Percentiles rank a stretch among this genome's conserved stretches.
Evolutionary conservation across 1,140 invertebrate species (phyloP).

Genomic region (Drosophila auraria): DNA sequence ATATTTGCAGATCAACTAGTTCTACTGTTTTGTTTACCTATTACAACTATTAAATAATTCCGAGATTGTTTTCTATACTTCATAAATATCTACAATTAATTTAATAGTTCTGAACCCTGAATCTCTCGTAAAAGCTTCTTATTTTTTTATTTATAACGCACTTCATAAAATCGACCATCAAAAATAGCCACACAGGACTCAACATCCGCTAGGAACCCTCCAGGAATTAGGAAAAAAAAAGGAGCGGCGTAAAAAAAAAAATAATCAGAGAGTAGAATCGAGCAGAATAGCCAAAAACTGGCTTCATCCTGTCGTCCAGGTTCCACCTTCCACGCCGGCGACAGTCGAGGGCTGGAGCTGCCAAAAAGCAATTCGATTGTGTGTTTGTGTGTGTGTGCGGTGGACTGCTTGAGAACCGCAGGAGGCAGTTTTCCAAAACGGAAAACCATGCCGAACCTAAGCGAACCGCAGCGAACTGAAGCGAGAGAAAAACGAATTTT

Average conservation of each 20-base stretch:
- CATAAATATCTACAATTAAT: background rate
- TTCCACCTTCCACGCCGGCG: constrained; percentile 18
- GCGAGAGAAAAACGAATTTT: constrained; percentile 69
- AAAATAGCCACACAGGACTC: constrained; percentile 12
- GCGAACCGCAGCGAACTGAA: constrained; percentile 38
- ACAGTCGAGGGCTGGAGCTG: constrained; percentile 39
- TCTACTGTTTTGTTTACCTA: too few species aligned
- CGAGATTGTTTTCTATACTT: too few species aligned
- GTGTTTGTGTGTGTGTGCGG: constrained; percentile 17
- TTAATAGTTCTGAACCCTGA: background rate
- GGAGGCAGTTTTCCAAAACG: constrained; percentile 46
- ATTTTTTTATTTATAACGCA: background rate
- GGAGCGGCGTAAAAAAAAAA: constrained; percentile 6
- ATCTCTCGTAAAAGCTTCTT: background rate
- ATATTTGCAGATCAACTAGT: too few species aligned
- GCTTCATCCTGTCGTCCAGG: constrained; percentile 17
- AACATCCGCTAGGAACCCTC: constrained; percentile 22
- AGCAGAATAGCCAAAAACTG: constrained; percentile 34
- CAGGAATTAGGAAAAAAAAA: constrained; percentile 13
- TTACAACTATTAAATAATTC: too few species aligned
- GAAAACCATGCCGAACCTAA: constrained; percentile 36
- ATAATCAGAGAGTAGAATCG: constrained; percentile 30
- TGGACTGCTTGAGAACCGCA: constrained; percentile 37
- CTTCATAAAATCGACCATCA: constrained; percentile 14
- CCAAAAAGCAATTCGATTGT: constrained; percentile 45